phyloP scores from a whole-genome alignment of 2,113 vertebrate species.

The Pterocles burchelli region DNA sequence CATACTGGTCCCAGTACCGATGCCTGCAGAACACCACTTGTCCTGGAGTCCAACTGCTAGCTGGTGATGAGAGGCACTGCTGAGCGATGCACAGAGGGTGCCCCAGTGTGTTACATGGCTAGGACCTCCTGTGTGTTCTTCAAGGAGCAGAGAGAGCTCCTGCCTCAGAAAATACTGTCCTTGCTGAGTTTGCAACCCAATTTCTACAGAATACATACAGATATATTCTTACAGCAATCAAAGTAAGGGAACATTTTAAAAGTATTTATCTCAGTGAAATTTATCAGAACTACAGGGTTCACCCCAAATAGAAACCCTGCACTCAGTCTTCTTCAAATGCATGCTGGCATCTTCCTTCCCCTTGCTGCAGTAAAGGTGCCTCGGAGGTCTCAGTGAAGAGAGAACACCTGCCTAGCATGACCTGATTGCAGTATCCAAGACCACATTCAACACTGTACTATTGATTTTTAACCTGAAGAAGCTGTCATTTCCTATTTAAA shows the following conservation, averaged over 20 bases:
- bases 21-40: too few species aligned
- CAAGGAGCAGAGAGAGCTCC: background rate
- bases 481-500: conserved; percentile 8
- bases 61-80: fast-evolving
- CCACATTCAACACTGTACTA: background rate
- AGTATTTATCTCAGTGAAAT: background rate
- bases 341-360: background rate
- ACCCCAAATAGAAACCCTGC: background rate
- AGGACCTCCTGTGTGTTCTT: background rate
- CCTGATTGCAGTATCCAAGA: background rate
- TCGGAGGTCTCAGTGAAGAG: background rate
- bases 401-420: background rate
- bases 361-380: background rate
- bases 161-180: background rate
- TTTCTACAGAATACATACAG: background rate
- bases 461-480: conserved; percentile 13
- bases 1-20: too few species aligned
- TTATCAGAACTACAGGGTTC: background rate
- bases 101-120: background rate
- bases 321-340: background rate
- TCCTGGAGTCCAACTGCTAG: background rate
- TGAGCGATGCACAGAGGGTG: fast-evolving
- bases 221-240: background rate
- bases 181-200: background rate
- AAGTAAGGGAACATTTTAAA: background rate